Percentiles rank a stretch among this genome's conserved stretches.
Conservation (phyloP, 2,797 vertebrate genomes). For the Sebastes minor region DNA sequence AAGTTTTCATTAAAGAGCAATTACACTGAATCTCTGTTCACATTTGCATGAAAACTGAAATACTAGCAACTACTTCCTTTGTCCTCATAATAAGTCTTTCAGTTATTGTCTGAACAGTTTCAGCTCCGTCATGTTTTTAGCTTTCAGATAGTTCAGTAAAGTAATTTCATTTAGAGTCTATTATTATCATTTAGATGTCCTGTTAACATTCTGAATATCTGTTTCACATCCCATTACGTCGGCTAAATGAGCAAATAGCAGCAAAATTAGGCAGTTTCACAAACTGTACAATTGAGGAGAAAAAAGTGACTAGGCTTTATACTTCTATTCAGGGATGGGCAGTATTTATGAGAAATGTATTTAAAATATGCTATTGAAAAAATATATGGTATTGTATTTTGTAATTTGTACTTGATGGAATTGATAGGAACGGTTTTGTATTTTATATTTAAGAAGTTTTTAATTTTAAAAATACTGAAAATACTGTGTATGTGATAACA, state of each 20-base stretch:
- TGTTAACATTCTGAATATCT: background rate
- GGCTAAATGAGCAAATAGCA: slow-evolving; percentile 5
- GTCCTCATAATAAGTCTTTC: background rate
- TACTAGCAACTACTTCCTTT: background rate
- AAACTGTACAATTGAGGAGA: background rate
- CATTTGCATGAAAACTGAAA: background rate
- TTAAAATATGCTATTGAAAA: background rate
- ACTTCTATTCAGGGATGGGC: background rate
- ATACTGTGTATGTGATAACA: background rate
- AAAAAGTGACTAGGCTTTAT: background rate
- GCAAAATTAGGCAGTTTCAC: background rate
- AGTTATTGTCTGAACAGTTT: background rate
- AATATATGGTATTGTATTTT: background rate
- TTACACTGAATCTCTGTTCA: background rate
- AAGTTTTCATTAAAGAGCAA: background rate
- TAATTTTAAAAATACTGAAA: background rate
- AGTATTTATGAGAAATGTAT: background rate
- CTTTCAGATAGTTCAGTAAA: background rate
- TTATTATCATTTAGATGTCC: too few relatives aligned
- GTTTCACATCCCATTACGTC: background rate
- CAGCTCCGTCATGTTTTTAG: background rate
- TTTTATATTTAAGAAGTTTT: background rate
- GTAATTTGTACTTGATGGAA: background rate
- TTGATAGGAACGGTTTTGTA: background rate
- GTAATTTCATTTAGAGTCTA: too few relatives aligned